Evolutionary conservation across 1,140 invertebrate genomes (phyloP).

Genomic region (Campoletis sonorensis): DNA sequence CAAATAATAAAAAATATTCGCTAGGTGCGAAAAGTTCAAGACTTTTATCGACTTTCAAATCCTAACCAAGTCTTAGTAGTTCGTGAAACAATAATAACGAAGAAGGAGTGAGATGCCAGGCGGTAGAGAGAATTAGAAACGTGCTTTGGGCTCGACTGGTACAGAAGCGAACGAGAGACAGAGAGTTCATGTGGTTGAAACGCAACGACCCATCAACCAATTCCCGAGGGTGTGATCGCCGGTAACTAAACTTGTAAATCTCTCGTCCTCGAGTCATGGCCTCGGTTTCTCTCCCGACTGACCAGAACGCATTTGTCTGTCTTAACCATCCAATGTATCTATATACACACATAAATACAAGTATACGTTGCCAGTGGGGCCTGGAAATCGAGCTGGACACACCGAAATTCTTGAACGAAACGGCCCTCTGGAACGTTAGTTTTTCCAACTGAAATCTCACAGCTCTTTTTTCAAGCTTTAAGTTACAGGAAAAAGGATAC

Average conservation of each 20-base stretch:
- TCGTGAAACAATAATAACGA: too few species aligned
- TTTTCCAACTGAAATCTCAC: not conserved
- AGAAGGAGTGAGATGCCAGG: not conserved
- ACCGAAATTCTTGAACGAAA: not conserved
- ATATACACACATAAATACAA: conserved; percentile 3
- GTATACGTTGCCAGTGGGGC: not conserved
- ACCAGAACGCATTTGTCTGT: conserved; percentile 61
- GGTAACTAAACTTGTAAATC: conserved; percentile 62
- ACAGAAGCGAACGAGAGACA: not conserved
- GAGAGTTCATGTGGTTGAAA: conserved; percentile 8
- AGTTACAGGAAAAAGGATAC: conserved; percentile 12
- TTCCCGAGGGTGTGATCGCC: conserved; percentile 58
- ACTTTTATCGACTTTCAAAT: not conserved
- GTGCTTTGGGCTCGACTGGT: not conserved
- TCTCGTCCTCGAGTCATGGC: conserved; percentile 52
- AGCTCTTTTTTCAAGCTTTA: not conserved
- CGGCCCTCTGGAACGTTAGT: conserved; percentile 13
- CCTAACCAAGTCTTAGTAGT: too few species aligned
- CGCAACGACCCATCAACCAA: conserved; percentile 49
- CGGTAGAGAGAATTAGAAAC: not conserved
- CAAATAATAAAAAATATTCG: too few species aligned
- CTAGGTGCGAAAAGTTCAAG: too few species aligned
- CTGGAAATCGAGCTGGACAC: conserved; percentile 33
- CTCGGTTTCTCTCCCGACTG: conserved; percentile 51
- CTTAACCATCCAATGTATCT: conserved; percentile 45